Percentiles rank a stretch among this genome's conserved stretches.
These are phyloP conservation scores for Slavum lentiscoides DNA, from an alignment of 2,888 invertebrate species.

Conservation along the genomic window DNA sequence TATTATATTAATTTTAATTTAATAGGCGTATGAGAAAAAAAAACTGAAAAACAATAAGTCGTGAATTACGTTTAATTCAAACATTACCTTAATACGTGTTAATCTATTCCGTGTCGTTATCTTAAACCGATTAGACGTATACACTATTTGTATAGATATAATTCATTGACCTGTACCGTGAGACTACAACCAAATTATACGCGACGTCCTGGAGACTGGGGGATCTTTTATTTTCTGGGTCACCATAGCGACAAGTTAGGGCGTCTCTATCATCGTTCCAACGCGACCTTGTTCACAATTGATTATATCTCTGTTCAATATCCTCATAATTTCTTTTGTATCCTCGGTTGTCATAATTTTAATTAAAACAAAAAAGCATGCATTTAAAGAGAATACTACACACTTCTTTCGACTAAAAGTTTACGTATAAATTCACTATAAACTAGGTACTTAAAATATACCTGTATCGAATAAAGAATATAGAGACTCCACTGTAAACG, in stretches of 20 bases:
- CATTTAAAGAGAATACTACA: too few relatives aligned
- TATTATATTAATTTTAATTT: neutral
- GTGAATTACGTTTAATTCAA: neutral
- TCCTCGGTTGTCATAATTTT: neutral
- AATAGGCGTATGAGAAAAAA: neutral
- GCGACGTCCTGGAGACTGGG: neutral
- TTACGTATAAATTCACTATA: too few relatives aligned
- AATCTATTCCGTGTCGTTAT: neutral
- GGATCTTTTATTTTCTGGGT: slow-evolving; percentile 30
- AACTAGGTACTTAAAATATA: too few relatives aligned
- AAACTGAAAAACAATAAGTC: neutral
- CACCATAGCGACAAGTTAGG: slow-evolving; percentile 40
- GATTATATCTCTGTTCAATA: slow-evolving; percentile 30
- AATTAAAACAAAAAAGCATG: neutral
- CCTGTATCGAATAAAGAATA: too few relatives aligned
- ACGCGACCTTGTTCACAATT: slow-evolving; percentile 41
- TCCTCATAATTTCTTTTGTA: neutral
- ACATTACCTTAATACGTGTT: slow-evolving; percentile 25
- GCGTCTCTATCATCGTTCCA: slow-evolving; percentile 32
- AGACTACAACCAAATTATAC: slow-evolving; percentile 4
- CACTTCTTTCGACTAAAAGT: too few relatives aligned
- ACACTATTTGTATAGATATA: neutral
- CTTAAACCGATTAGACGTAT: neutral
- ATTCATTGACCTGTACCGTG: slow-evolving; percentile 17
- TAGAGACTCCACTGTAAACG: too few relatives aligned